Evolutionary conservation across 2,888 invertebrate species (phyloP).

Genomic region (Stenodema calcarata): DNA sequence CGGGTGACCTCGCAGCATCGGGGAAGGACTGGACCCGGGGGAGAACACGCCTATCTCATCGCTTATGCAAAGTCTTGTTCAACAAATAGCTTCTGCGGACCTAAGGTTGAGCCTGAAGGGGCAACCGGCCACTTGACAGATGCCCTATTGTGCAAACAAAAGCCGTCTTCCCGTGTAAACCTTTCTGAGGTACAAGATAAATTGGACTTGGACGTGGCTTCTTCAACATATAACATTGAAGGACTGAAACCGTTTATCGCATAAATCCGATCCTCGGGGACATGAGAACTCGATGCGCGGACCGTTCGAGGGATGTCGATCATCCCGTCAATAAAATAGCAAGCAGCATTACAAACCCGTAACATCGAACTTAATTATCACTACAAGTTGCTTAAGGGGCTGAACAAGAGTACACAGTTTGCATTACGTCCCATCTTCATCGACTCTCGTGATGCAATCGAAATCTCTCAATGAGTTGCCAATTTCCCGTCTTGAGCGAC

Average conservation of each 20-base stretch:
- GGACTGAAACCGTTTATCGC: background rate
- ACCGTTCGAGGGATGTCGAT: background rate
- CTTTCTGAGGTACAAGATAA: background rate
- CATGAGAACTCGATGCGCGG: background rate
- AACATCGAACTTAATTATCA: too few relatives aligned
- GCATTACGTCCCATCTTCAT: too few relatives aligned
- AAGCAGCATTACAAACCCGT: too few relatives aligned
- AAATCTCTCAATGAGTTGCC: too few relatives aligned
- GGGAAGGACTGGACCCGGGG: background rate
- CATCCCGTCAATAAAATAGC: too few relatives aligned
- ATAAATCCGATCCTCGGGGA: background rate
- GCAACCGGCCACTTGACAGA: conserved; percentile 28
- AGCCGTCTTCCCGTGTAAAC: conserved; percentile 19
- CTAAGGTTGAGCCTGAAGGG: background rate
- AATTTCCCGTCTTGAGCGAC: too few relatives aligned
- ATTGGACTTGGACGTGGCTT: conserved; percentile 23
- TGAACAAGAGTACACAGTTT: too few relatives aligned
- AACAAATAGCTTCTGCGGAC: conserved; percentile 14
- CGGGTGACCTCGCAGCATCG: conserved; percentile 1
- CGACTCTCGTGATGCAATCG: too few relatives aligned
- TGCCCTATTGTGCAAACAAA: conserved; percentile 36
- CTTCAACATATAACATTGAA: background rate
- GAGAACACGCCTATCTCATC: conserved; percentile 32
- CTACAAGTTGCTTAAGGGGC: too few relatives aligned
- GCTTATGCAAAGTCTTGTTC: conserved; percentile 31